phyloP scores from a whole-genome alignment of 2,113 vertebrate genomes.

The Pseudorectes ferrugineus region DNA sequence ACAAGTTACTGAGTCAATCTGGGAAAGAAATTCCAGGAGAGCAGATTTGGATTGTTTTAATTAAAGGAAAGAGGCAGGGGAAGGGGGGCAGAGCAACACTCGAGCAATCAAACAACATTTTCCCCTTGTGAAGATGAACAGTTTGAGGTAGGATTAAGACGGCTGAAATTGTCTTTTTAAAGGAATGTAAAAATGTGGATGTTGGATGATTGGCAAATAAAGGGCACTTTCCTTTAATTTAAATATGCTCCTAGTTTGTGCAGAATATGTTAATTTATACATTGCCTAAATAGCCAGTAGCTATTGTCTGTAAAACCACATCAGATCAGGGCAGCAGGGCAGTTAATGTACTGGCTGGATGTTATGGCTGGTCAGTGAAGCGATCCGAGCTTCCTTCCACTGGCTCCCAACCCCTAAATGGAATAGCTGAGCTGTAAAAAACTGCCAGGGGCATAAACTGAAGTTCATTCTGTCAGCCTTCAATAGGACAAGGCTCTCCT shows the following conservation, averaged over 20 bases:
- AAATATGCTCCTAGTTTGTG: conserved; percentile 57
- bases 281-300: conserved; percentile 68
- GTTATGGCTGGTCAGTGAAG: conserved; percentile 71
- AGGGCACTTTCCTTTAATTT: conserved; percentile 52
- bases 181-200: neutral
- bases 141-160: neutral
- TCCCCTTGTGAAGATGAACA: rapidly evolving
- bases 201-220: conserved; percentile 51
- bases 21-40: conserved; percentile 52
- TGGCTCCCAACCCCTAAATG: conserved; percentile 54
- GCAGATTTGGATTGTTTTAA: conserved; percentile 44
- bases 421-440: conserved; percentile 70
- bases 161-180: neutral
- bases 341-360: conserved; percentile 70
- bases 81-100: conserved; percentile 8
- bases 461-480: conserved; percentile 59
- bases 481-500: conserved; percentile 14
- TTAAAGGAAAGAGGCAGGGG: conserved; percentile 74
- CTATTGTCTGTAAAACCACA: conserved; percentile 68
- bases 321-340: conserved; percentile 71
- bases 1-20: conserved; percentile 11
- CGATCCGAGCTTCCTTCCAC: conserved; percentile 65
- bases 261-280: conserved; percentile 69
- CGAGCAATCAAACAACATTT: neutral
- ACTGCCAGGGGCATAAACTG: conserved; percentile 54